Conservation (phyloP, 2,113 vertebrate genomes). For the Sinocyclocheilus rhinocerous region DNA sequence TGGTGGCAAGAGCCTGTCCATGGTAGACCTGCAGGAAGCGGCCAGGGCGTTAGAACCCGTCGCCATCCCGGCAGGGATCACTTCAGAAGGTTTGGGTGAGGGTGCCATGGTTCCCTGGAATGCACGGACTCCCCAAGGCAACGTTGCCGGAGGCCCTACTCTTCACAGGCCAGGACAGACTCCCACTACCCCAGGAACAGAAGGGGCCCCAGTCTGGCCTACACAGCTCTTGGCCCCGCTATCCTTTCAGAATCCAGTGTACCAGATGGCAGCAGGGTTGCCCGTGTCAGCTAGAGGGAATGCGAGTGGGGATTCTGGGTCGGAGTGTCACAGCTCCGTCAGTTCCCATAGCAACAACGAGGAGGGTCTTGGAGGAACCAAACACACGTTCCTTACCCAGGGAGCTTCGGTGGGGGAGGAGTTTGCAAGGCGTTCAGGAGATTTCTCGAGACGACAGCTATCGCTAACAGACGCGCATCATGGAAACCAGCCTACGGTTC, state of each 20-base stretch:
- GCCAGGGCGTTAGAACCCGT: conserved; percentile 84
- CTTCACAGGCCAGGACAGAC: conserved; percentile 86
- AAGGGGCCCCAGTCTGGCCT: conserved; percentile 83
- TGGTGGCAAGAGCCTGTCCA: conserved; percentile 95
- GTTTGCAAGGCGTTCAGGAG: conserved; percentile 84
- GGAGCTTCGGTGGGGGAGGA: conserved; percentile 81
- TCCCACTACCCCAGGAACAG: conserved; percentile 79
- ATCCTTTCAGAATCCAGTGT: conserved; percentile 98
- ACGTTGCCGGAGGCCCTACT: conserved; percentile 79
- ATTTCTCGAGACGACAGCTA: conserved; percentile 88
- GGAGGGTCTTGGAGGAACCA: conserved; percentile 73
- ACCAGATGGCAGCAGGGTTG: conserved; percentile 97
- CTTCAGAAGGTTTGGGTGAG: conserved; percentile 64
- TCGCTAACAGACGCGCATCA: conserved; percentile 88
- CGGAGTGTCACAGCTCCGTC: conserved; percentile 96
- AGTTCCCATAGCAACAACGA: conserved; percentile 98
- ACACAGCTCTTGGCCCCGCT: conserved; percentile 89
- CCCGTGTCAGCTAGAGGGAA: conserved; percentile 87
- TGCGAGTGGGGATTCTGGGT: conserved; percentile 88
- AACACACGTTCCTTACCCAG: conserved; percentile 80
- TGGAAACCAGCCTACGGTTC: conserved; percentile 77
- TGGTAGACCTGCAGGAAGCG: conserved; percentile 97
- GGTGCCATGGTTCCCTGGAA: conserved; percentile 78
- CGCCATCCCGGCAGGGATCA: conserved; percentile 49
- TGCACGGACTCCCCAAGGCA: conserved; percentile 79